phyloP scores from a whole-genome alignment of 1,140 invertebrate genomes.

The Aplysia californica region DNA sequence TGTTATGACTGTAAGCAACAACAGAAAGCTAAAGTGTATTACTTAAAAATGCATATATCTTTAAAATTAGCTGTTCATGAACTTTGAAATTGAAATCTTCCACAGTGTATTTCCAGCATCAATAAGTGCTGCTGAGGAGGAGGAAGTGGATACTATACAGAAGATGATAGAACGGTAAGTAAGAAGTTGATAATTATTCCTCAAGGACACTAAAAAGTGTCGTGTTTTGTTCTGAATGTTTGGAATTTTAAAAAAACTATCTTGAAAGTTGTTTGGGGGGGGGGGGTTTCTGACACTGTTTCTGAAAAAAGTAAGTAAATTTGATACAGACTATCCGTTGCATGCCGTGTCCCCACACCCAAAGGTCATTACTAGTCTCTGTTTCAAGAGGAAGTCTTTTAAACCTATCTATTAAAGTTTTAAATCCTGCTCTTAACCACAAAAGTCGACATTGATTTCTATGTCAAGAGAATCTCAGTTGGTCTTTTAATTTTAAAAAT shows the following conservation, averaged over 20 bases:
- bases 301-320: no score
- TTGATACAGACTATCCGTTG: no score
- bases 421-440: no score
- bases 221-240: neutral
- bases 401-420: no score
- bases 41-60: no score
- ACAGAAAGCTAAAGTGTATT: neutral
- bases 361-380: no score
- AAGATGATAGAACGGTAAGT: neutral
- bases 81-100: slow-evolving; percentile 25
- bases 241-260: neutral
- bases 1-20: neutral
- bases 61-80: neutral
- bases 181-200: neutral
- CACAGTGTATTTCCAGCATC: slow-evolving; percentile 41
- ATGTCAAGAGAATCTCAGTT: no score
- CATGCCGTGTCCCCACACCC: no score
- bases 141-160: slow-evolving; percentile 17
- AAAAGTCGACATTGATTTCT: no score
- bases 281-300: neutral
- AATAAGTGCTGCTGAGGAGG: slow-evolving; percentile 27
- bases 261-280: neutral
- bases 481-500: no score
- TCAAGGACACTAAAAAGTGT: neutral
- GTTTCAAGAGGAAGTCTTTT: no score